These are phyloP conservation scores for Distichodus sexfasciatus DNA, from an alignment of 2,797 vertebrate genomes.

Conservation along the genomic window DNA sequence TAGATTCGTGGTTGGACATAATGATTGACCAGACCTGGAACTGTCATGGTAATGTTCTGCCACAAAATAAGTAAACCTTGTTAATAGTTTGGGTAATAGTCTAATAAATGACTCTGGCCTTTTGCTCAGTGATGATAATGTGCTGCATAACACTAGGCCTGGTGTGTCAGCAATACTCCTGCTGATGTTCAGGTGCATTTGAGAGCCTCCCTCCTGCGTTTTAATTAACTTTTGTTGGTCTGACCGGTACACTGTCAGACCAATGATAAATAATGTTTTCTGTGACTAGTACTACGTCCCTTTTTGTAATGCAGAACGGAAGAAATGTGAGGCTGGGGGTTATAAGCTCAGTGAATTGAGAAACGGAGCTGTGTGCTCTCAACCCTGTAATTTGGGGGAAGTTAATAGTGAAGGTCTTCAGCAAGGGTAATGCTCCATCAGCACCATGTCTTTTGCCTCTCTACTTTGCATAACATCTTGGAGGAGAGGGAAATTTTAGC, in stretches of 20 bases:
- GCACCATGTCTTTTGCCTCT: background rate
- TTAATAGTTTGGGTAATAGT: too few species aligned
- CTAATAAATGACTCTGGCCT: too few species aligned
- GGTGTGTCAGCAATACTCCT: too few species aligned
- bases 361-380: background rate
- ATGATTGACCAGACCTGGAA: too few species aligned
- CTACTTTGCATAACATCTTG: background rate
- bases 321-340: background rate
- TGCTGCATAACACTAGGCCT: too few species aligned
- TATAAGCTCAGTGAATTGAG: conserved; percentile 1
- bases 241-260: background rate
- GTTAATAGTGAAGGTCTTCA: background rate
- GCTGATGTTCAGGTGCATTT: background rate
- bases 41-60: too few species aligned
- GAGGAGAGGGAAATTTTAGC: background rate
- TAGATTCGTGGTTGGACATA: too few species aligned
- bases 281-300: background rate
- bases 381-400: background rate
- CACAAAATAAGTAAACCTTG: too few species aligned
- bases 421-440: conserved; percentile 7
- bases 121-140: too few species aligned
- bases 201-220: too few species aligned
- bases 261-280: background rate
- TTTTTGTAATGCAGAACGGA: background rate
- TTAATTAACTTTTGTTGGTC: background rate